Evolutionary conservation across 2,888 invertebrate species (phyloP), one percentile per base, ranked within the genome.

Genomic region (Aleiodes alternator): DNA sequence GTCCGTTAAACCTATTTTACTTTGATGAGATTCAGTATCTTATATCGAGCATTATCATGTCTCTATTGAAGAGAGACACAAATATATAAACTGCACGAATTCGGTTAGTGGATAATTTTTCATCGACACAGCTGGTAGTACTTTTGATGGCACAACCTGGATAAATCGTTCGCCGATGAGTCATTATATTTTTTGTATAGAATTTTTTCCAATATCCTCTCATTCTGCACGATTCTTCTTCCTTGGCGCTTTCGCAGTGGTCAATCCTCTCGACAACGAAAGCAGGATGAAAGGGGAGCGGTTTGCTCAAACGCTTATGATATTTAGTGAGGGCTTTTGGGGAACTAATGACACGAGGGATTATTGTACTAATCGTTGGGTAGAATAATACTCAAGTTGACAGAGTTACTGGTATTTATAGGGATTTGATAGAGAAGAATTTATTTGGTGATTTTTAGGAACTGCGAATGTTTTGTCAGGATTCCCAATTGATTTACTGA

Each of bases 101-200:
- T 59, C 59, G 4, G n/a, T 34, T 31, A 34, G 31, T 59, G 31
- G 59, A 59, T 68, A 53, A 66, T 73, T 55, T 66, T 66, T 48
- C 48, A 38, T 16, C 50, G 12, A 14, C 56, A 16, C 34, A 59
- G 34, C 5, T 12, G 59, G 31, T 31, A 4, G 29, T 59, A 59
- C 14, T 29, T 48, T 38, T 34, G 31, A 66, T 16, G 56, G 29
- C 51, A 56, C 12, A 56, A 69, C 68, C 57, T 57, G 51, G 69
- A 69, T 73, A 50, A 14, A 73, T 73, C 51, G 73, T 69, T 57
- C 57, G 50, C 31, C 59, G 73, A 69, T 73, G 73, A 73, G 29
- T 72, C 71, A n/a, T 34, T 11, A 43, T 7, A 29, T 59, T 59
- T 34, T 59, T 34, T 34, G 14, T 23, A 23, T n/a, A 4, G 4